Conservation (phyloP, 2,888 invertebrate species). For the Notocelia uddmanniana region DNA sequence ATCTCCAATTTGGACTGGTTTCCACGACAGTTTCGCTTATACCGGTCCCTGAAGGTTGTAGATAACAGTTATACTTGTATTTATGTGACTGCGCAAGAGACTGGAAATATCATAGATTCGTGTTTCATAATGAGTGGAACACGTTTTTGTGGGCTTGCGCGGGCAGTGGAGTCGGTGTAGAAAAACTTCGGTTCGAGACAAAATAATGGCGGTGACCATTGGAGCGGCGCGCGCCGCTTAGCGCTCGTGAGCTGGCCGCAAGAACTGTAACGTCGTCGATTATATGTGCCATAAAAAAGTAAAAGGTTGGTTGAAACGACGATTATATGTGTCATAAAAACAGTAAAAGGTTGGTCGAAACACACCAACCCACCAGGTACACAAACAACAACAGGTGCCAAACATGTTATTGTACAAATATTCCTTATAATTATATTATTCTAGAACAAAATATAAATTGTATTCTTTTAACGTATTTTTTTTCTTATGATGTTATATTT, state of each 20-base stretch:
- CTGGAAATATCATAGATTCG: constrained; percentile 81
- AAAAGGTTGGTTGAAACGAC: neutral
- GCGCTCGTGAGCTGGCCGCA: neutral
- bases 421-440: too few relatives aligned
- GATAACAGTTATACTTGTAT: constrained; percentile 83
- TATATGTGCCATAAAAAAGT: neutral
- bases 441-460: too few relatives aligned
- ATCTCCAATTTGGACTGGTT: constrained; percentile 79
- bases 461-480: too few relatives aligned
- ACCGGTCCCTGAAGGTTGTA: constrained; percentile 81
- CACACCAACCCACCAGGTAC: too few relatives aligned
- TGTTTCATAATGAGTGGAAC: constrained; percentile 83
- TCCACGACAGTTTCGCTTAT: constrained; percentile 84
- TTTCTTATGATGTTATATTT: too few relatives aligned
- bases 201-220: constrained; percentile 71
- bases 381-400: too few relatives aligned
- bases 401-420: too few relatives aligned
- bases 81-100: constrained; percentile 78
- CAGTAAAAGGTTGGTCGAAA: too few relatives aligned
- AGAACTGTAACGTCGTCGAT: constrained; percentile 2
- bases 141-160: constrained; percentile 72
- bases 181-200: constrained; percentile 57
- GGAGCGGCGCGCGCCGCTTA: constrained; percentile 73
- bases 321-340: too few relatives aligned
- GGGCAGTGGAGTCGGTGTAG: constrained; percentile 65